Conservation (phyloP, 2,113 vertebrate species). For the Antennarius striatus region DNA sequence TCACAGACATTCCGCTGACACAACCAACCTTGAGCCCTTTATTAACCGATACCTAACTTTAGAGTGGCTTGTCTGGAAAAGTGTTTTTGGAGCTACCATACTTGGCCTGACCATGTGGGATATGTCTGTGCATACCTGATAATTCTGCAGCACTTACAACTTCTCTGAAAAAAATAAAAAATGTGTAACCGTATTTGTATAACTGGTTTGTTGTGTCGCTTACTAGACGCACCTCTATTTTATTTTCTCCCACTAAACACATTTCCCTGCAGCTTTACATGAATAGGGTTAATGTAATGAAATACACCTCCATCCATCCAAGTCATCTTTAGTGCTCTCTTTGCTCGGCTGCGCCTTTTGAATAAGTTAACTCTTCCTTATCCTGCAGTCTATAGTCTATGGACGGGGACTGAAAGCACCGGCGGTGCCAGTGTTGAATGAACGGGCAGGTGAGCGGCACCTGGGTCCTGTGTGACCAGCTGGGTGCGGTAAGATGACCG, state of each 20-base stretch:
- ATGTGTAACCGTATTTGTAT: not conserved
- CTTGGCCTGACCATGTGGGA: constrained; percentile 33
- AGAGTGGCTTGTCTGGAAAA: constrained; percentile 10
- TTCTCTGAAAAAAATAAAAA: constrained; percentile 41
- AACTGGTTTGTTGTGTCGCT: constrained; percentile 15
- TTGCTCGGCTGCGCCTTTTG: constrained; percentile 58
- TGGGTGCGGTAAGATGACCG: constrained; percentile 69
- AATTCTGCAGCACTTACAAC: constrained; percentile 48
- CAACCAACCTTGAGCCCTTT: not conserved
- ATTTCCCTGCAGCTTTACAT: constrained; percentile 32
- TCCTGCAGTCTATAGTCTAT: constrained; percentile 29
- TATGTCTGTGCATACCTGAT: constrained; percentile 31
- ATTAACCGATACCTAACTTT: not conserved
- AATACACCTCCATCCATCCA: constrained; percentile 61
- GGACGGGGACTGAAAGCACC: constrained; percentile 29
- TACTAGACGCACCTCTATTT: constrained; percentile 26
- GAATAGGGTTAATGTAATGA: constrained; percentile 63
- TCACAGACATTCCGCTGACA: not conserved
- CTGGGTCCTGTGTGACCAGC: constrained; percentile 54
- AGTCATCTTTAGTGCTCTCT: constrained; percentile 53
- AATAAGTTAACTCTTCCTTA: constrained; percentile 60
- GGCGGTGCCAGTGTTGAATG: constrained; percentile 53
- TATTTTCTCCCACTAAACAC: constrained; percentile 24
- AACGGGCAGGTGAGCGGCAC: constrained; percentile 53
- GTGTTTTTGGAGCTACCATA: constrained; percentile 30